Evolutionary conservation across 1,140 invertebrate genomes (phyloP).

Genomic region (Drosophila albomicans): DNA sequence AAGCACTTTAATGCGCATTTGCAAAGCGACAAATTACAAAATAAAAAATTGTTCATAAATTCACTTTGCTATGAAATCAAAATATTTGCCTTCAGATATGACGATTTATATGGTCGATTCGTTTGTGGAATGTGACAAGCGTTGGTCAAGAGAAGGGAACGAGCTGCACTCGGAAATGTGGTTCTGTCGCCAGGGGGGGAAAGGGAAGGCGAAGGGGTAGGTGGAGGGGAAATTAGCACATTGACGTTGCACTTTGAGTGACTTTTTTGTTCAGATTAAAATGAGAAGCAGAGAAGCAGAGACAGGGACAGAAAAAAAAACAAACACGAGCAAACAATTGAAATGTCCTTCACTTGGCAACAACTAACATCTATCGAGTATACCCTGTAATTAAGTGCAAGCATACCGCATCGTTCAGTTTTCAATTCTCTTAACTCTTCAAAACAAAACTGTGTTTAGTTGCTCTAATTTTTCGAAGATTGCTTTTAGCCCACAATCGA

Average conservation of each 20-base stretch:
- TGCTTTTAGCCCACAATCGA: too few relatives aligned
- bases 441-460: too few relatives aligned
- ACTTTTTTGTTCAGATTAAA: neutral
- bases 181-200: too few relatives aligned
- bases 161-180: too few relatives aligned
- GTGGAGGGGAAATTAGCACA: neutral
- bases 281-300: neutral
- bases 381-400: conserved; percentile 2
- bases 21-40: conserved; percentile 40
- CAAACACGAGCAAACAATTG: conserved; percentile 18
- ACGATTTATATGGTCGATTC: neutral
- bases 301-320: neutral
- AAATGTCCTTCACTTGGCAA: conserved; percentile 17
- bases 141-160: neutral
- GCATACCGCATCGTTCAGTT: neutral
- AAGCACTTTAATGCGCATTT: conserved; percentile 51
- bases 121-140: neutral
- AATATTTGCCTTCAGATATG: conserved; percentile 28
- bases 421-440: too few relatives aligned
- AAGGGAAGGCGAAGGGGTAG: neutral
- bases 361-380: neutral
- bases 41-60: conserved; percentile 32
- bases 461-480: too few relatives aligned
- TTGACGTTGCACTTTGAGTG: conserved; percentile 10
- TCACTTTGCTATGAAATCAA: conserved; percentile 24